phyloP scores from a whole-genome alignment of 2,113 vertebrate species.

The Chaetorhynchus papuensis region DNA sequence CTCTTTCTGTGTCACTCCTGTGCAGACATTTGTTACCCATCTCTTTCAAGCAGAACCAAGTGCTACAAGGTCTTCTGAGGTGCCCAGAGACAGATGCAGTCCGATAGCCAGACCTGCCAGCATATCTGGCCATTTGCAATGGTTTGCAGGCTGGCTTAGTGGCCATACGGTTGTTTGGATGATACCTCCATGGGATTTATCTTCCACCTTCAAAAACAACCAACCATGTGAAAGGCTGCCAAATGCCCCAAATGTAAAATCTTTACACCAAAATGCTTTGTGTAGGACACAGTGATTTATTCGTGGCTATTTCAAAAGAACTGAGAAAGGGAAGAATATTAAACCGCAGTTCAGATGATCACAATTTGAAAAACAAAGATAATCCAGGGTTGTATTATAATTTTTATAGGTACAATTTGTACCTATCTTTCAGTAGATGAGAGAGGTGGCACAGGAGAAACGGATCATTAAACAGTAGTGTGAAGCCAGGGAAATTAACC shows the following conservation, averaged over 20 bases:
- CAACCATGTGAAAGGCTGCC: slow-evolving; percentile 50
- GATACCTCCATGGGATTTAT: slow-evolving; percentile 58
- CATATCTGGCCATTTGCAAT: slow-evolving; percentile 48
- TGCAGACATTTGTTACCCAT: neutral
- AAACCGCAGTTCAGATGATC: slow-evolving; percentile 59
- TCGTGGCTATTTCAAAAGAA: slow-evolving; percentile 36
- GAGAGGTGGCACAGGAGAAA: slow-evolving; percentile 83
- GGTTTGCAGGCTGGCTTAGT: slow-evolving; percentile 36
- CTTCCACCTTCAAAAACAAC: slow-evolving; percentile 65
- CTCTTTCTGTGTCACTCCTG: neutral
- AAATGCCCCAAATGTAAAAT: slow-evolving; percentile 59
- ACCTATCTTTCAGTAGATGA: slow-evolving; percentile 83
- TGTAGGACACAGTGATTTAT: slow-evolving; percentile 5
- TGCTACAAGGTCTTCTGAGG: slow-evolving; percentile 34
- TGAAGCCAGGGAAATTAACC: slow-evolving; percentile 84
- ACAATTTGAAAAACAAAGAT: slow-evolving; percentile 73
- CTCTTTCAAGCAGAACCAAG: neutral
- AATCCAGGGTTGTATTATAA: slow-evolving; percentile 76
- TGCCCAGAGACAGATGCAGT: slow-evolving; percentile 39
- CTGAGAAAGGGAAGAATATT: slow-evolving; percentile 47
- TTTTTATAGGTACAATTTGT: slow-evolving; percentile 84
- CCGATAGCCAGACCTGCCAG: slow-evolving; percentile 20
- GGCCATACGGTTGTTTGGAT: slow-evolving; percentile 65
- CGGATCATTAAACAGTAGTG: slow-evolving; percentile 84
- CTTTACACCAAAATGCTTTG: slow-evolving; percentile 29